Percentiles rank a stretch among this genome's conserved stretches.
Evolutionary conservation across 2,888 invertebrate species (phyloP).

Genomic region (Diogma glabrata): DNA sequence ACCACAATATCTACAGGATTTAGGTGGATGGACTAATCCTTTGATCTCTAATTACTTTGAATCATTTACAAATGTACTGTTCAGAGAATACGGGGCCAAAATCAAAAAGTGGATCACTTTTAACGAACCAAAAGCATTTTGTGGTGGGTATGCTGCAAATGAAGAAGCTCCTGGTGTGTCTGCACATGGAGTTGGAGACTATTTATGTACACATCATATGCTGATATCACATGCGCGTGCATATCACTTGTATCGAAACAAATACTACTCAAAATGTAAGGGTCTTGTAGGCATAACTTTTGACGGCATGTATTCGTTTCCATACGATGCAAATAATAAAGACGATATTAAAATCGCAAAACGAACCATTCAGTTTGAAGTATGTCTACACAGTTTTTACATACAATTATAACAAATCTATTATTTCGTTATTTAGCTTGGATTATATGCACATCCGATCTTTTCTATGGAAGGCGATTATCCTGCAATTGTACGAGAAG

Average conservation of each 20-base stretch:
- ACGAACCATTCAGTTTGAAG: constrained; percentile 25
- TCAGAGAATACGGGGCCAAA: constrained; percentile 38
- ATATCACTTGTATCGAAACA: too few species aligned
- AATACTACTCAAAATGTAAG: too few species aligned
- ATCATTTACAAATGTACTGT: constrained; percentile 39
- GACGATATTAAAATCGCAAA: constrained; percentile 21
- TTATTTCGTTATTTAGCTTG: too few species aligned
- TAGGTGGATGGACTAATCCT: constrained; percentile 42
- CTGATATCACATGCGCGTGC: constrained; percentile 42
- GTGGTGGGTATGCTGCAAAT: constrained; percentile 38
- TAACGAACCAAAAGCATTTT: constrained; percentile 42
- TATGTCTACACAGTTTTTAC: too few species aligned
- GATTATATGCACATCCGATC: constrained; percentile 30
- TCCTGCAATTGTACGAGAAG: constrained; percentile 27
- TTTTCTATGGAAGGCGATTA: constrained; percentile 27
- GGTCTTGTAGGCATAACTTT: constrained; percentile 29
- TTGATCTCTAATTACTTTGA: constrained; percentile 38
- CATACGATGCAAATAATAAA: constrained; percentile 19
- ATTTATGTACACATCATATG: constrained; percentile 41
- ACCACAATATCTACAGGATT: constrained; percentile 40
- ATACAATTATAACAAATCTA: too few species aligned
- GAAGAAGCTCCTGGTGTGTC: constrained; percentile 30
- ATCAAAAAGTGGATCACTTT: constrained; percentile 45
- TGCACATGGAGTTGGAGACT: constrained; percentile 38
- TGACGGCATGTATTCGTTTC: constrained; percentile 23